Base-by-base conservation (phyloP, 2,797 vertebrate species). In the Linurgus olivaceus region DNA sequence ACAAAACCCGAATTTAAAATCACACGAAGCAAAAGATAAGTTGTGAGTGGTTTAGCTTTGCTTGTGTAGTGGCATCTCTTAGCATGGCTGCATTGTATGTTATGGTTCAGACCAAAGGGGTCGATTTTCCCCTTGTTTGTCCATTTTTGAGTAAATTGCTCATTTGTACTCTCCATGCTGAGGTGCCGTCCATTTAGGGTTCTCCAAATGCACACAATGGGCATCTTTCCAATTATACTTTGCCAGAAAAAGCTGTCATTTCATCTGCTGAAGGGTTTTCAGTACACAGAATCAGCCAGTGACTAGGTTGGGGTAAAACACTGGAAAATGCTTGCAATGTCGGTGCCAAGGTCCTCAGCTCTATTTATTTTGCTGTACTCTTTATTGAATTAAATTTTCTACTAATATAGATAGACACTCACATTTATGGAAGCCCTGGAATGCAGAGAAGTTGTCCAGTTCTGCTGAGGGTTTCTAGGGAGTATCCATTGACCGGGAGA, bases 111-210 rank as follows among this genome's bases (percentile, higher is more conserved):
- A 37, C 23, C 18, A 63, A 13, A 67, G 62, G 2, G 1, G 9
- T 3, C 0, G 0, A 20, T 20, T 78, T 31, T 31, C 13, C 21
- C 20, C 0, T 35, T 66, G 2, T 67, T 59, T 37, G 5, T 37
- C 71, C 5, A 13, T 35, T 87, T 72, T 68, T 14, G 24, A 35
- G 26, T 44, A 72, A 88, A 48, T 73, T 52, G 4, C 2, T 88
- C 7, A 45, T 2, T 47, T 73, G 3, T 44, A 1, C 24, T 78
- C 17, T 29, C 8, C 50, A 7, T n/a, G 17, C 10, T 75, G 29
- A 57, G 10, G 25, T 40, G 12, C 5, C 12, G 2, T 18, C 7
- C 24, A 10, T 26, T 7, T 17, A 38, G 26, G 25, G 24, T 13
- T 76, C 35, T 70, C 35, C 50, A 50, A 26, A 5, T 57, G 8